Percentiles rank a stretch among this genome's conserved stretches.
phyloP scores from a whole-genome alignment of 2,888 invertebrate species.

The Drosophila peninsularis region DNA sequence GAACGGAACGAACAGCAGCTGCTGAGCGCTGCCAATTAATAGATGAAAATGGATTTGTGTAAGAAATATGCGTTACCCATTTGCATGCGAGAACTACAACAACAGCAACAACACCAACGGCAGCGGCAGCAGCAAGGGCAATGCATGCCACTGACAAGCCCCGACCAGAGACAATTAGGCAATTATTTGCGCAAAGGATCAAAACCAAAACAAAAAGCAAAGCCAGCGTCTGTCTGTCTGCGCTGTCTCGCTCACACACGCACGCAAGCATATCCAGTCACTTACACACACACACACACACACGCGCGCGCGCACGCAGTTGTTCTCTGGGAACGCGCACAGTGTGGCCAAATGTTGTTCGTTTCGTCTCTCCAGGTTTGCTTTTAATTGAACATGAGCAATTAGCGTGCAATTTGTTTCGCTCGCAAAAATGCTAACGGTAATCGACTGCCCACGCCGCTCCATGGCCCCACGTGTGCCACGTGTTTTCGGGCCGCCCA shows the following conservation, averaged over 20 bases:
- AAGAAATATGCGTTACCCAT: conserved; percentile 75
- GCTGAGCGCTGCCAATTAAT: conserved; percentile 73
- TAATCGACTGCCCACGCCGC: conserved; percentile 34
- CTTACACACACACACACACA: background rate
- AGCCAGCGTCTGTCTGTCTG: conserved; percentile 39
- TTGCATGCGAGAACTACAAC: conserved; percentile 56
- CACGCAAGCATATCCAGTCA: background rate
- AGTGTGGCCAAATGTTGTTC: conserved; percentile 46
- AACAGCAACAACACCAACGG: conserved; percentile 17
- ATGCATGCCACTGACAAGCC: conserved; percentile 61
- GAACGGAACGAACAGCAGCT: conserved; percentile 41
- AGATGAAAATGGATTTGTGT: conserved; percentile 78
- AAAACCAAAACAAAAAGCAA: conserved; percentile 77
- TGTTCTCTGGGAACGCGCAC: conserved; percentile 47
- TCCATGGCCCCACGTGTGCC: conserved; percentile 49
- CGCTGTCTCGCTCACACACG: conserved; percentile 7
- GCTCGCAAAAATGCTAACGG: conserved; percentile 70
- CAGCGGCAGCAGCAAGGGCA: conserved; percentile 20
- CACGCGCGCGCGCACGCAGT: background rate
- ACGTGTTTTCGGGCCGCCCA: conserved; percentile 55
- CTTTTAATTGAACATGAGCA: conserved; percentile 81
- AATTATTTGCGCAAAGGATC: conserved; percentile 82
- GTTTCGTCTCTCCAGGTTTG: conserved; percentile 33
- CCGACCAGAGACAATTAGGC: conserved; percentile 78
- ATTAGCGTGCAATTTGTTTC: conserved; percentile 82